A percentile compares a stretch with the other conserved stretches of the same genome.
These are phyloP conservation scores for Chaenodraco wilsoni DNA, from an alignment of 2,797 vertebrate species.

Conservation along the genomic window DNA sequence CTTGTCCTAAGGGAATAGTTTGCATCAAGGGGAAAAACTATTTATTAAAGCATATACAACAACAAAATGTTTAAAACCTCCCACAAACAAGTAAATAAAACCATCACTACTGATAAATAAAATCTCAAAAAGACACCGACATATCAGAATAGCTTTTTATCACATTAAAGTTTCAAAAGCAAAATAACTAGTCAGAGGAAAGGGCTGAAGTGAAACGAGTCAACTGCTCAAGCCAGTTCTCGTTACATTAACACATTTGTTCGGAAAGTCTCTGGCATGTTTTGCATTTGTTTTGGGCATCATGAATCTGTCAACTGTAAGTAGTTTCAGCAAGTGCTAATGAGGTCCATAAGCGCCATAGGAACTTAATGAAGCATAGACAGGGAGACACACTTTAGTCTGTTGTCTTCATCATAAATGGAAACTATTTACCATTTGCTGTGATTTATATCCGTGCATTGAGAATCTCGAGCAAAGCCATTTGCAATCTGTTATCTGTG, in stretches of 20 bases:
- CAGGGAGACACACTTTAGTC: neutral
- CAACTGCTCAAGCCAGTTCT: neutral
- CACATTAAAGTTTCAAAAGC: conserved; percentile 17
- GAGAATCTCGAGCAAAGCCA: neutral
- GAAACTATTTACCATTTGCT: conserved; percentile 3
- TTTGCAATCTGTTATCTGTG: neutral
- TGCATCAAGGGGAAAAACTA: conserved; percentile 28
- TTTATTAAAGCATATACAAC: conserved; percentile 26
- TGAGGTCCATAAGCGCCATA: neutral
- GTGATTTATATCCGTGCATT: neutral
- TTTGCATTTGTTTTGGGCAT: conserved; percentile 4
- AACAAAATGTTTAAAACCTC: conserved; percentile 11
- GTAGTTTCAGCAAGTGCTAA: neutral
- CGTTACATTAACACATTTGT: conserved; percentile 24
- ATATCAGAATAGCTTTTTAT: conserved; percentile 3
- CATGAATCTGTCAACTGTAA: neutral
- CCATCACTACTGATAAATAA: neutral
- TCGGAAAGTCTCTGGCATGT: neutral
- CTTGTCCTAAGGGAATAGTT: conserved; percentile 3
- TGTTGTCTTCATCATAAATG: neutral
- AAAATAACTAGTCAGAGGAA: neutral
- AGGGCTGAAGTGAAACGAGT: conserved; percentile 5
- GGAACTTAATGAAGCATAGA: conserved; percentile 8
- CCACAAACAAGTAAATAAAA: conserved; percentile 7
- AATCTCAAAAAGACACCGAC: neutral